A percentile compares a stretch with the other conserved stretches of the same genome.
Conservation (phyloP, 2,113 vertebrate genomes). For the Oostethus manadensis region DNA sequence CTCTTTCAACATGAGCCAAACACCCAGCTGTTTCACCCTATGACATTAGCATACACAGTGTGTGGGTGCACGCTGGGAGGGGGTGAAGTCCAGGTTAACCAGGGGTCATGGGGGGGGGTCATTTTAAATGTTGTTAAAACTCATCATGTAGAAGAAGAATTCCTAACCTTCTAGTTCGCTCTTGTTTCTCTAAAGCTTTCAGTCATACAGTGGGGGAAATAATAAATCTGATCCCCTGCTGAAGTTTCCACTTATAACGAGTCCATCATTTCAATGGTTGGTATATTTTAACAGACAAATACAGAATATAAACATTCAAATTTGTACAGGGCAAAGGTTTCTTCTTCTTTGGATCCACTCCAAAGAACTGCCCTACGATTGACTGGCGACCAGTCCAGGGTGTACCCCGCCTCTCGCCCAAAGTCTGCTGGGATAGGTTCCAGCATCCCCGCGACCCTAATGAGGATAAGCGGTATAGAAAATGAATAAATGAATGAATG, state of each 20-base stretch:
- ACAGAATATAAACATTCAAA: too few relatives aligned
- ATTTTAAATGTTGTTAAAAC: conserved; percentile 44
- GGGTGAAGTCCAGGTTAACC: conserved; percentile 61
- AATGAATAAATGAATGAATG: too few relatives aligned
- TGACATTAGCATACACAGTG: conserved; percentile 67
- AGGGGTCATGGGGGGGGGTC: conserved; percentile 54
- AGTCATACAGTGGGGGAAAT: background rate
- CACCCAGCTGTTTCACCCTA: conserved; percentile 60
- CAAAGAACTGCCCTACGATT: too few relatives aligned
- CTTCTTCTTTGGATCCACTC: too few relatives aligned
- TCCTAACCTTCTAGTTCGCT: conserved; percentile 11
- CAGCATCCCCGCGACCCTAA: too few relatives aligned
- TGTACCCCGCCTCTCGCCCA: too few relatives aligned
- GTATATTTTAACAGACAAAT: too few relatives aligned
- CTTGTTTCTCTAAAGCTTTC: background rate
- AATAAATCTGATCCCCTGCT: too few relatives aligned
- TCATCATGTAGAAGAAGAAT: conserved; percentile 34
- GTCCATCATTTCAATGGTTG: background rate
- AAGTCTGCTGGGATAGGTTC: too few relatives aligned
- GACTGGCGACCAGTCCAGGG: too few relatives aligned
- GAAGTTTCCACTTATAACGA: background rate
- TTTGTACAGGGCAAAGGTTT: too few relatives aligned
- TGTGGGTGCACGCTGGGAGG: conserved; percentile 36
- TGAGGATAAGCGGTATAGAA: too few relatives aligned
- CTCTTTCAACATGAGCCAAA: conserved; percentile 53